Percentiles rank a stretch among this genome's conserved stretches.
Evolutionary conservation across 2,113 vertebrate genomes (phyloP).

Genomic region (Rhabdornis inornatus): DNA sequence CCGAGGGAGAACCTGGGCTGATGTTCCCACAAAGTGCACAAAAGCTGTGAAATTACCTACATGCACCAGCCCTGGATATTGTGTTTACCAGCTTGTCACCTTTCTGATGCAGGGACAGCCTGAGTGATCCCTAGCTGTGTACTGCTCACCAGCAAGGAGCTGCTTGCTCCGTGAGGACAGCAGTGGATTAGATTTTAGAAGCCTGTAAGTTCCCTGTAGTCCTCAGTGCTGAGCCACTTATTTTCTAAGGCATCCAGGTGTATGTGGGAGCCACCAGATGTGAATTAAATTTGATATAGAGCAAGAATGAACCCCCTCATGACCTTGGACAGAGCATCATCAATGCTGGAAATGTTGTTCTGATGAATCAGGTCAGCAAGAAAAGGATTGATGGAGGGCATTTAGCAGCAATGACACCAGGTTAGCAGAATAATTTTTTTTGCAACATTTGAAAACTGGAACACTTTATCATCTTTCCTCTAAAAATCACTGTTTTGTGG

Average conservation of each 20-base stretch:
- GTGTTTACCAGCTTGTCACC: neutral
- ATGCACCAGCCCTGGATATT: neutral
- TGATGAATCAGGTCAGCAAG: neutral
- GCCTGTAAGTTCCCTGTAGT: neutral
- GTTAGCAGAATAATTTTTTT: neutral
- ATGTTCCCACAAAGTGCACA: neutral
- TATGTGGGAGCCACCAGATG: neutral
- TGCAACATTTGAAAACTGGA: neutral
- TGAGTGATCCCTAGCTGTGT: neutral
- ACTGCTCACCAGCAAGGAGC: fast-evolving
- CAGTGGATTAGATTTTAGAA: neutral
- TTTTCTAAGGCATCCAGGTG: neutral
- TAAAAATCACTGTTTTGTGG: neutral
- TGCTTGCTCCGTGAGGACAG: neutral
- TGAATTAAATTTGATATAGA: neutral
- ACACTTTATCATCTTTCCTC: neutral
- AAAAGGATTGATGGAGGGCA: neutral
- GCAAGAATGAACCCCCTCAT: neutral
- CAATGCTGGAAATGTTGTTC: neutral
- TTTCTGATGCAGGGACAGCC: neutral
- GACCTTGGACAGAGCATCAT: neutral
- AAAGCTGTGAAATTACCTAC: neutral
- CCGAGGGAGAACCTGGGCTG: neutral
- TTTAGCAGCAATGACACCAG: neutral
- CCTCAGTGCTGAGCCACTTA: neutral